phyloP scores from a whole-genome alignment of 2,113 vertebrate genomes.

The Dunckerocampus dactyliophorus region DNA sequence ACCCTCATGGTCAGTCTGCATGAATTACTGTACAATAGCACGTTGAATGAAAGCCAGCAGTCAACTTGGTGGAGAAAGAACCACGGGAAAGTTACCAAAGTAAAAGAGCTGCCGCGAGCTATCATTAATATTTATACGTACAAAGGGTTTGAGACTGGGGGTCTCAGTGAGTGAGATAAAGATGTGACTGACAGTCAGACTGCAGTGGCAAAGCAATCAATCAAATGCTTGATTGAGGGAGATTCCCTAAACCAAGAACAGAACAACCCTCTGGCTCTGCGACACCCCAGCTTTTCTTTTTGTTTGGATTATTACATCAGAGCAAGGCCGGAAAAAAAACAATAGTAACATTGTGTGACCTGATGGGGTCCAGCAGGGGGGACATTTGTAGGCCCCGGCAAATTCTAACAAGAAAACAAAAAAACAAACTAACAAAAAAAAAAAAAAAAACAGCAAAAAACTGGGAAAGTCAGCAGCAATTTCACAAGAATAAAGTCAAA shows the following conservation, averaged over 20 bases:
- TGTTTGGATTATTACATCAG: neutral
- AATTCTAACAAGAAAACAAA: conserved; percentile 8
- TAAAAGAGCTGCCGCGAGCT: conserved; percentile 10
- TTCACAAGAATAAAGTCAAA: too few relatives aligned
- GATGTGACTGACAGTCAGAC: conserved; percentile 54
- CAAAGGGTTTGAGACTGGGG: conserved; percentile 26
- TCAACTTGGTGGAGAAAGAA: conserved; percentile 9
- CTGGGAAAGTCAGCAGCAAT: too few relatives aligned
- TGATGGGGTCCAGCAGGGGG: too few relatives aligned
- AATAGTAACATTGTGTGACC: neutral
- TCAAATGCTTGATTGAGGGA: conserved; percentile 43
- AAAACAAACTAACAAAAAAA: conserved; percentile 49
- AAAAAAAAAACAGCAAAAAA: too few relatives aligned
- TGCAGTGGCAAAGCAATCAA: conserved; percentile 42
- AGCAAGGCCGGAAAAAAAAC: neutral
- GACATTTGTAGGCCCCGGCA: too few relatives aligned
- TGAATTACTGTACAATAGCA: neutral
- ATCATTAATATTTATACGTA: conserved; percentile 54
- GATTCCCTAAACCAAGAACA: conserved; percentile 51
- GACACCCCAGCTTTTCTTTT: neutral
- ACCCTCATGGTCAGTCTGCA: neutral
- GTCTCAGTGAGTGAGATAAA: conserved; percentile 21
- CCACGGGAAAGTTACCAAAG: conserved; percentile 12
- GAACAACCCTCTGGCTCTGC: conserved; percentile 42
- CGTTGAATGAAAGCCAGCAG: too few relatives aligned